A percentile compares a stretch with the other conserved stretches of the same genome.
Conservation (phyloP, 2,113 vertebrate genomes). For the Echinops telfairi region DNA sequence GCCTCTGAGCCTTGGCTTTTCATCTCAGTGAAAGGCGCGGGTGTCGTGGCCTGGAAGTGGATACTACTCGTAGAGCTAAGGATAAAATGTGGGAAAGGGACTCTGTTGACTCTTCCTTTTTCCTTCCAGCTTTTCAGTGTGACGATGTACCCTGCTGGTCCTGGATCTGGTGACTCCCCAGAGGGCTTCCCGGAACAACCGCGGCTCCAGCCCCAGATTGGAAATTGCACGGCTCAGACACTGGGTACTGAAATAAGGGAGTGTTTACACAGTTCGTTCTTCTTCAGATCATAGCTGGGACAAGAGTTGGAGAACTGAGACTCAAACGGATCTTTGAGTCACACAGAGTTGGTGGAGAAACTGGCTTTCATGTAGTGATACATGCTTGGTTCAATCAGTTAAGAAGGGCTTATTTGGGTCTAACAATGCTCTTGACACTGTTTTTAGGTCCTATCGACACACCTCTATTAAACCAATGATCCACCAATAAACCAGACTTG, state of each 20-base stretch:
- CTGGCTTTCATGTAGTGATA: neutral
- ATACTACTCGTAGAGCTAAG: neutral
- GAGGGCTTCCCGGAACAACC: conserved; percentile 75
- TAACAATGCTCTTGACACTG: no score
- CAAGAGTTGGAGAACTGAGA: neutral
- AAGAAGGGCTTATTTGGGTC: neutral
- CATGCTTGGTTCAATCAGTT: neutral
- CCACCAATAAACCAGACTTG: no score
- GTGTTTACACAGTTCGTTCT: neutral
- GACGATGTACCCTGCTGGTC: conserved; percentile 79
- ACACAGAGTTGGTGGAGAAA: neutral
- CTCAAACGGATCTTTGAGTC: neutral
- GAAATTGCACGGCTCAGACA: conserved; percentile 65
- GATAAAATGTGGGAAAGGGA: neutral
- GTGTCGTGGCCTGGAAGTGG: neutral
- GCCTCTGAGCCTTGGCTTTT: neutral
- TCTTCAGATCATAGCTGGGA: neutral
- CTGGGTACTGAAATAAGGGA: conserved; percentile 53
- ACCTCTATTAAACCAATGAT: no score
- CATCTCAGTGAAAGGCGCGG: neutral
- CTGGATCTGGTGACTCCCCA: conserved; percentile 78
- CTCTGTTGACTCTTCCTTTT: conserved; percentile 45
- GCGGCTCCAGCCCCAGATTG: conserved; percentile 67
- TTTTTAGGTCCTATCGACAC: no score
- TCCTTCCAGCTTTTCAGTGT: conserved; percentile 62